phyloP scores from a whole-genome alignment of 2,797 vertebrate genomes.

The Characodon lateralis region DNA sequence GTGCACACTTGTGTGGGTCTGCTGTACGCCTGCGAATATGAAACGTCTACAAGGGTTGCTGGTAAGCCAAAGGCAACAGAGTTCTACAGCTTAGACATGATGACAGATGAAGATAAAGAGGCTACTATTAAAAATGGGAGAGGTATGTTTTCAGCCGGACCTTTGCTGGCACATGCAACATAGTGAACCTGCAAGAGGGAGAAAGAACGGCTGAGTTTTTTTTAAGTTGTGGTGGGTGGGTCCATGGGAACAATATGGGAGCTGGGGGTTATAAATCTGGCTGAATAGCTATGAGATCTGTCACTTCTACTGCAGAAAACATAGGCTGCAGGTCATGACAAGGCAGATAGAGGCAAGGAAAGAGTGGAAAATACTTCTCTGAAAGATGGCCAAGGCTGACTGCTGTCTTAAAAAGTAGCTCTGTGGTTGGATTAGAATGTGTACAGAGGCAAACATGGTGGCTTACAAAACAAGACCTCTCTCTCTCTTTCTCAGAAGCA shows the following conservation, averaged over 20 bases:
- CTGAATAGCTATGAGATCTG: constrained; percentile 49
- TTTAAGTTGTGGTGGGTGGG: constrained; percentile 42
- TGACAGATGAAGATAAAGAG: constrained; percentile 83
- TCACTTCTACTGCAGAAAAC: constrained; percentile 31
- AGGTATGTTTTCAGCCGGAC: constrained; percentile 56
- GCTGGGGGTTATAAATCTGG: constrained; percentile 47
- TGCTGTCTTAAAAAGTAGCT: constrained; percentile 69
- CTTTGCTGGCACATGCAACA: constrained; percentile 69
- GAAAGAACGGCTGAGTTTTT: constrained; percentile 37
- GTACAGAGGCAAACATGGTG: constrained; percentile 55
- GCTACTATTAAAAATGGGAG: constrained; percentile 70
- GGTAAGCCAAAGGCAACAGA: constrained; percentile 55
- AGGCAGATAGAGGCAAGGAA: constrained; percentile 44
- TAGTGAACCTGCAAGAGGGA: constrained; percentile 61
- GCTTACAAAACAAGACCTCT: constrained; percentile 14
- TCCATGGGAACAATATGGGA: constrained; percentile 34
- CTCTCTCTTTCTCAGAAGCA: constrained; percentile 30
- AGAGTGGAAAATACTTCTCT: constrained; percentile 55
- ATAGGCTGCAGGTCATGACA: constrained; percentile 68
- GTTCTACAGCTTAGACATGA: constrained; percentile 64
- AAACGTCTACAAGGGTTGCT: constrained; percentile 50
- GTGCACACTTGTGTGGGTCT: constrained; percentile 8
- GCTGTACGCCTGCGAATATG: constrained; percentile 14
- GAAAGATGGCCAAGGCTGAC: constrained; percentile 78
- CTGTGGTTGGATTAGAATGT: constrained; percentile 57